These are phyloP conservation scores for Iphiclides podalirius DNA, from an alignment of 2,888 invertebrate species.

Conservation along the genomic window DNA sequence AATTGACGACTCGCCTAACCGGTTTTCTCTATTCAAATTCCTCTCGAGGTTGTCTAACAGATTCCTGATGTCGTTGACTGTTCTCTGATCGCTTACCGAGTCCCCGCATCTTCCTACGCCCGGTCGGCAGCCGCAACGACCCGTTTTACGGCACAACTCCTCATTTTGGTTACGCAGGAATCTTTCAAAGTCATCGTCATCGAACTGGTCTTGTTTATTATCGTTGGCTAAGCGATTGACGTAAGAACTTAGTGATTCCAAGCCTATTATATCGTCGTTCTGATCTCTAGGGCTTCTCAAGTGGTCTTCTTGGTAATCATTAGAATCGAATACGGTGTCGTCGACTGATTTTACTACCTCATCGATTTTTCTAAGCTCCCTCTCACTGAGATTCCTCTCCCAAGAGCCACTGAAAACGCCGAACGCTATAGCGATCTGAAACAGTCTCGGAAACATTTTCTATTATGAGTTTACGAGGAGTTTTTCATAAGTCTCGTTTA, in stretches of 20 bases:
- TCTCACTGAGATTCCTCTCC: conserved; percentile 1
- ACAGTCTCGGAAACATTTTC: conserved; percentile 6
- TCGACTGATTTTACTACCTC: conserved; percentile 9
- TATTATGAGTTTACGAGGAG: background rate
- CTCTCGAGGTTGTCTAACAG: conserved; percentile 32
- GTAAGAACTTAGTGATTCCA: conserved; percentile 1
- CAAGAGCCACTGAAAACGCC: background rate
- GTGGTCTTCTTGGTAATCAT: background rate
- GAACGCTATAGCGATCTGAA: conserved; percentile 5
- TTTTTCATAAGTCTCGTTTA: background rate
- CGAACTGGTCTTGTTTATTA: background rate
- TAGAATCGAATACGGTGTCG: no score
- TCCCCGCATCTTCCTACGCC: conserved; percentile 24
- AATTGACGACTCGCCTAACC: background rate
- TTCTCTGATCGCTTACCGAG: conserved; percentile 19
- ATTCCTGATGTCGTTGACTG: conserved; percentile 28
- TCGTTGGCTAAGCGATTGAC: background rate
- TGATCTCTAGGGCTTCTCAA: background rate
- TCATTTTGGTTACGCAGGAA: conserved; percentile 15
- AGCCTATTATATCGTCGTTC: background rate
- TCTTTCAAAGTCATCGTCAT: conserved; percentile 9
- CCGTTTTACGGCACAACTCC: conserved; percentile 26
- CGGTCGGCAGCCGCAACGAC: conserved; percentile 28
- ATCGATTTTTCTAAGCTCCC: background rate
- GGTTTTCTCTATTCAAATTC: conserved; percentile 21